These are phyloP conservation scores for Hirtodrosophila duncani DNA, from an alignment of 2,888 invertebrate genomes.

Conservation along the genomic window DNA sequence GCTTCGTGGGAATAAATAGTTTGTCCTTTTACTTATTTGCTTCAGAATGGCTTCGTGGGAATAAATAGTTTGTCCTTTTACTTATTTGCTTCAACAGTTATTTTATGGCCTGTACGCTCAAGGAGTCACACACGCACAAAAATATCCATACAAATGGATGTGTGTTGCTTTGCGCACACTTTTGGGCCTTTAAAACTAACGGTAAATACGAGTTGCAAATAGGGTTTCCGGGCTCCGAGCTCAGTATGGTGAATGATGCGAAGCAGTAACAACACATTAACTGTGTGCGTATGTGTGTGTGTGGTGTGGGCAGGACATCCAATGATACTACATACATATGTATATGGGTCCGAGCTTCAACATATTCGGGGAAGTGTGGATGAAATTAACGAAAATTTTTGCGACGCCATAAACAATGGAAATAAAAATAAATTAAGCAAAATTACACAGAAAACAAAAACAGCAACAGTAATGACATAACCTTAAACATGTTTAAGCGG, in stretches of 20 bases:
- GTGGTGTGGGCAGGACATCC: slow-evolving; percentile 41
- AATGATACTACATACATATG: slow-evolving; percentile 25
- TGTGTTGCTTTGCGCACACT: slow-evolving; percentile 48
- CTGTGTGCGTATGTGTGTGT: slow-evolving; percentile 11
- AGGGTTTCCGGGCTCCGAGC: slow-evolving; percentile 43
- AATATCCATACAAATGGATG: not conserved
- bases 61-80: slow-evolving; percentile 25
- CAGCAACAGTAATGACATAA: slow-evolving; percentile 24
- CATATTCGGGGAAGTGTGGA: slow-evolving; percentile 16
- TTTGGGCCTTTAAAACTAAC: slow-evolving; percentile 66
- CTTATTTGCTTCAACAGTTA: slow-evolving; percentile 18
- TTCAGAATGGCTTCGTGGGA: slow-evolving; percentile 13
- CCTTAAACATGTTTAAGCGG: slow-evolving; percentile 8
- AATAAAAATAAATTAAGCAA: slow-evolving; percentile 53
- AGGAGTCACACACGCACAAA: slow-evolving; percentile 4
- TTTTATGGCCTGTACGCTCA: slow-evolving; percentile 20
- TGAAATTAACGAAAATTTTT: slow-evolving; percentile 49
- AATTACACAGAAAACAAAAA: slow-evolving; percentile 27
- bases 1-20: slow-evolving; percentile 30
- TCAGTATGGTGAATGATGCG: slow-evolving; percentile 45
- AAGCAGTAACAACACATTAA: too few relatives aligned
- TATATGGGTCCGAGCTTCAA: slow-evolving; percentile 1
- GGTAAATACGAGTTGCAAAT: slow-evolving; percentile 60
- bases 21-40: too few relatives aligned
- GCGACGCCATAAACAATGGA: slow-evolving; percentile 47